phyloP scores from a whole-genome alignment of 1,140 invertebrate species.

The Arctopsyche grandis region DNA sequence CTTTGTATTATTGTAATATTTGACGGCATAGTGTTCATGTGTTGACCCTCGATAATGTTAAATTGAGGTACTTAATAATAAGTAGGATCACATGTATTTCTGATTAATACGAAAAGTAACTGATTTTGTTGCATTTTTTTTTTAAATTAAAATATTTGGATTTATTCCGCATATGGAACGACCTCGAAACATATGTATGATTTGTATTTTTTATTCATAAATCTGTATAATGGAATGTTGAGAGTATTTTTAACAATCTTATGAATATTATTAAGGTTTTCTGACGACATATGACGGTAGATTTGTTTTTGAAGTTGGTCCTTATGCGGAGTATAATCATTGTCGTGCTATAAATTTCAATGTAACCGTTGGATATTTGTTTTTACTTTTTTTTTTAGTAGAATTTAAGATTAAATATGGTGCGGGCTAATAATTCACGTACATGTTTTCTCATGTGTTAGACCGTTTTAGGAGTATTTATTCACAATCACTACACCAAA shows the following conservation, averaged over 20 bases:
- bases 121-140: too few species aligned
- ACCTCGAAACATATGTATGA: too few species aligned
- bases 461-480: conserved; percentile 34
- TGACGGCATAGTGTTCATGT: conserved; percentile 34
- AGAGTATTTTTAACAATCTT: too few species aligned
- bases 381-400: conserved; percentile 27
- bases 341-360: conserved; percentile 20
- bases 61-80: conserved; percentile 50
- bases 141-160: too few species aligned
- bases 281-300: too few species aligned
- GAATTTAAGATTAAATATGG: conserved; percentile 39
- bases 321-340: not conserved
- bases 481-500: conserved; percentile 40
- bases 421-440: conserved; percentile 43
- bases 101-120: conserved; percentile 1
- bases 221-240: too few species aligned
- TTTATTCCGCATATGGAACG: too few species aligned
- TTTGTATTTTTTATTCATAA: conserved; percentile 8
- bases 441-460: conserved; percentile 30
- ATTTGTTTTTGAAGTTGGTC: not conserved
- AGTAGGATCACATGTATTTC: conserved; percentile 19
- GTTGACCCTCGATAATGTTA: conserved; percentile 38
- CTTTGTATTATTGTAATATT: conserved; percentile 15
- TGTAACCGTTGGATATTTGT: not conserved
- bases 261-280: too few species aligned